A percentile compares a stretch with the other conserved stretches of the same genome.
Conservation (phyloP, 2,113 vertebrate species). For the Callipepla squamata region DNA sequence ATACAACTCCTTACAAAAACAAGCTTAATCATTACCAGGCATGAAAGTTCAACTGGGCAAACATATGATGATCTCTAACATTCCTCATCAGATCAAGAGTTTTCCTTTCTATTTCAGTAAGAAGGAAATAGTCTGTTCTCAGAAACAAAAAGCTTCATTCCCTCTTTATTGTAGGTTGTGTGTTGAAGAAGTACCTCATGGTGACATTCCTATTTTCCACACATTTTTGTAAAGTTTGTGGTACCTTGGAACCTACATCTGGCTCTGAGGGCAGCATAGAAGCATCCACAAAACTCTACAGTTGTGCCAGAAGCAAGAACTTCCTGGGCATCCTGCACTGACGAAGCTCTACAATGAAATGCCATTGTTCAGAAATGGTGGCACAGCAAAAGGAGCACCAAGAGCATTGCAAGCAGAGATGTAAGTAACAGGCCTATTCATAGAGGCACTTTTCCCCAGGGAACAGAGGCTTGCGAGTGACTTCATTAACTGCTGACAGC, state of each 20-base stretch:
- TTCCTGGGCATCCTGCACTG: not conserved
- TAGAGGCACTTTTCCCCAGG: constrained; percentile 51
- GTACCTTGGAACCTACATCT: not conserved
- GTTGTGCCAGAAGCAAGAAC: not conserved
- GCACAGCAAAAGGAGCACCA: not conserved
- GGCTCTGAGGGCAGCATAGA: not conserved
- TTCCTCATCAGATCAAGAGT: not conserved
- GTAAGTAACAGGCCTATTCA: constrained; percentile 39
- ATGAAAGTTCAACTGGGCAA: not conserved
- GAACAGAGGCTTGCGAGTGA: constrained; percentile 25
- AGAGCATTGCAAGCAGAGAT: not conserved
- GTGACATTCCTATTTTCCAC: not conserved
- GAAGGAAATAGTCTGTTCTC: not conserved
- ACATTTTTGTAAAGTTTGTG: not conserved
- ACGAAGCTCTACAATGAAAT: not conserved
- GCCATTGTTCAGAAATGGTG: not conserved
- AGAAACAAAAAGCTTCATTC: not conserved
- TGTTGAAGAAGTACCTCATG: not conserved
- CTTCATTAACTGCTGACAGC: constrained; percentile 70
- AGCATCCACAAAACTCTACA: not conserved
- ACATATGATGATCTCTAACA: not conserved
- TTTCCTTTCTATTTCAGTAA: not conserved
- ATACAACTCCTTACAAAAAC: not conserved
- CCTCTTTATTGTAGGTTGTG: not conserved
- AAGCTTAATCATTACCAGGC: constrained; percentile 7